These are phyloP conservation scores for Tyrannus savana DNA, from an alignment of 2,113 vertebrate genomes.

Conservation along the genomic window DNA sequence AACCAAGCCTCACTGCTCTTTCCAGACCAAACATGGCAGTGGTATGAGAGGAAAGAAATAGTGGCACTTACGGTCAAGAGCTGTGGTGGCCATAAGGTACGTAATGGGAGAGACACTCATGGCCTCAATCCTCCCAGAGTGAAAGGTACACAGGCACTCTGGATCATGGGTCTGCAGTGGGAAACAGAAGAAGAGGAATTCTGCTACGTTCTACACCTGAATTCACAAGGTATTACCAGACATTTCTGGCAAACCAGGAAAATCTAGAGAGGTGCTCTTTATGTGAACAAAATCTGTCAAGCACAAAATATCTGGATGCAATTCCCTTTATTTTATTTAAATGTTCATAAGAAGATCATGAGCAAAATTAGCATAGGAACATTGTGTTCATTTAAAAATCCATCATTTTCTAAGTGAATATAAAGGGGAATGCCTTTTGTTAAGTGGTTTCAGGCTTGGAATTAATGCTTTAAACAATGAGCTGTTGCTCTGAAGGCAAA, in stretches of 20 bases:
- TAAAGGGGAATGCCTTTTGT: neutral
- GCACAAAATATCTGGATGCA: neutral
- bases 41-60: neutral
- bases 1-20: neutral
- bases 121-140: conserved; percentile 82
- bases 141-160: conserved; percentile 86
- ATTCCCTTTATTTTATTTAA: neutral
- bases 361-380: neutral
- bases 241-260: neutral
- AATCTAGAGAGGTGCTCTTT: neutral
- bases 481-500: neutral
- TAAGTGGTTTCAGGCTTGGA: neutral
- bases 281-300: neutral
- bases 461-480: neutral
- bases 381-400: neutral
- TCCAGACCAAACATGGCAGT: neutral
- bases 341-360: neutral
- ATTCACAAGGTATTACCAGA: neutral
- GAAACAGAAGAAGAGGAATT: conserved; percentile 29
- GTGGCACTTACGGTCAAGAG: conserved; percentile 83
- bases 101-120: conserved; percentile 84
- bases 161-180: conserved; percentile 82
- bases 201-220: neutral
- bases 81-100: conserved; percentile 88
- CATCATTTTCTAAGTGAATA: neutral